Conservation (phyloP, 2,113 vertebrate genomes). For the Corvus cornix region DNA sequence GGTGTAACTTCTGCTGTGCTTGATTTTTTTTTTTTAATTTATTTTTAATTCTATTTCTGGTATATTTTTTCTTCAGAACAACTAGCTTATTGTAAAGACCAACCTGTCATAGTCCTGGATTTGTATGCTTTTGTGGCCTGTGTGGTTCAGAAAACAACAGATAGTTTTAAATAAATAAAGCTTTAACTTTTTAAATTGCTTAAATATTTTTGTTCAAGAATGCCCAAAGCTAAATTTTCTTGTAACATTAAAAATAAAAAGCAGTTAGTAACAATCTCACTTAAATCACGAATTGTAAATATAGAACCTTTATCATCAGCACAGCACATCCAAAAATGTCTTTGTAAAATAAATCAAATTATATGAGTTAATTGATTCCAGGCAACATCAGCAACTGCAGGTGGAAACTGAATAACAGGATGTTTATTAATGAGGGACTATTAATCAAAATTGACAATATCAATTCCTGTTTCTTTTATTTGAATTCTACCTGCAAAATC, state of each 20-base stretch:
- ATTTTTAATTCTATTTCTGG: neutral
- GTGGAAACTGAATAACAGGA: constrained; percentile 95
- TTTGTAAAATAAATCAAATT: constrained; percentile 87
- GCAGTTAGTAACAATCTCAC: constrained; percentile 71
- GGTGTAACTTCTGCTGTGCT: neutral
- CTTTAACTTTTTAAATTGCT: constrained; percentile 56
- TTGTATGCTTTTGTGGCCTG: neutral
- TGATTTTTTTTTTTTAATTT: neutral
- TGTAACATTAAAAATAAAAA: constrained; percentile 64
- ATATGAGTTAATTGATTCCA: constrained; percentile 96
- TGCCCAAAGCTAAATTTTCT: constrained; percentile 60
- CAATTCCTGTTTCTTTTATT: constrained; percentile 80
- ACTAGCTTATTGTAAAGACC: neutral
- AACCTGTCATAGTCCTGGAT: neutral
- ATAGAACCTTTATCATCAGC: constrained; percentile 76
- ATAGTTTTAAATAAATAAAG: constrained; percentile 32
- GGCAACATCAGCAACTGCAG: constrained; percentile 87
- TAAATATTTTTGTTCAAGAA: constrained; percentile 58
- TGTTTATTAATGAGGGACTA: constrained; percentile 93
- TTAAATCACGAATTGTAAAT: constrained; percentile 73
- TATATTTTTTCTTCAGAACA: neutral
- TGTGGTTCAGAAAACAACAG: constrained; percentile 37
- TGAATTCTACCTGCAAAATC: constrained; percentile 77
- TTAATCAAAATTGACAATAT: constrained; percentile 91
- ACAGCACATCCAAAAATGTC: constrained; percentile 78